Evolutionary conservation across 2,797 vertebrate species (phyloP), one percentile per base, ranked within the genome.

Genomic region (Antennarius maculatus): DNA sequence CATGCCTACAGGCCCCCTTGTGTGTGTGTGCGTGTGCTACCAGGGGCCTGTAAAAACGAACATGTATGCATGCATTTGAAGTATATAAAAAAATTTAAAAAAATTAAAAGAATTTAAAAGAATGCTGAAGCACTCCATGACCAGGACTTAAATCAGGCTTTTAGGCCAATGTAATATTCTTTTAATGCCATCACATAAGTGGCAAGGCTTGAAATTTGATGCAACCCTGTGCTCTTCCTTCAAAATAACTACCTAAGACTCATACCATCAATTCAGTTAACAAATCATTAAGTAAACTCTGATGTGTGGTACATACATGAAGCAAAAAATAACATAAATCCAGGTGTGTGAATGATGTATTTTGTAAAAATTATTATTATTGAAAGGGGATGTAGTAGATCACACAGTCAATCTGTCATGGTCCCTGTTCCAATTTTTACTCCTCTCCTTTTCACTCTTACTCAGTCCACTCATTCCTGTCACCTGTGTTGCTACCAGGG

Each of bases 151-250:
- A 62, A 85, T 74, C 15, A 43, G 15, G 29, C 28, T 62, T 69
- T 81, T 61, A 76, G n/a, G 57, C 65, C 71, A 75, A 76, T 79
- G 59, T 67, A 50, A 31, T 62, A 47, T 68, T 69, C 62, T 59
- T 71, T 71, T 50, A 55, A 62, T 54, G 64, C 50, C 39, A 56
- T 59, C 60, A 59, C 62, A 53, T 77, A 67, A 61, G 56, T 61
- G 69, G 56, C 41, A 66, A 37, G 54, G 48, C 34, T 61, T 28
- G 4, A 70, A 80, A 74, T 54, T 54, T 49, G 47, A 31, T 3
- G 3, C 16, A 59, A 68, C 47, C 41, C 54, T 45, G 2, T 37
- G 15, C 16, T 63, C 2, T 65, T 69, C 43, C 57, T 47, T 31
- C 1, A 47, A 66, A 82, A 68, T 71, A 76, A 71, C 65, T 72